Evolutionary conservation across 2,888 invertebrate genomes (phyloP).

Genomic region (Ennomos quercinarius): DNA sequence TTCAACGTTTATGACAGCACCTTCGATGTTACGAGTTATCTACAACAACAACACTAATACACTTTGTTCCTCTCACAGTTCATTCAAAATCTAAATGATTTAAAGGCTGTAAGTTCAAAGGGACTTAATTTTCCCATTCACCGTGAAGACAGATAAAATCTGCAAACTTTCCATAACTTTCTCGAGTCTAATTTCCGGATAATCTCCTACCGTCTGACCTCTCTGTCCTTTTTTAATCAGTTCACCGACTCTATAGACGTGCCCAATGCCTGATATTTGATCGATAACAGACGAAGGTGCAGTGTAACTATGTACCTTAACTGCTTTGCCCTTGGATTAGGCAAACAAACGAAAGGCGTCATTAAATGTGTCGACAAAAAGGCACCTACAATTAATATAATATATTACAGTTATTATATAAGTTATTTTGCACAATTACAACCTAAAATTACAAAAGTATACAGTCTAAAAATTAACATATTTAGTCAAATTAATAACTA

Average conservation of each 20-base stretch:
- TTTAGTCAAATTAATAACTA: too few species aligned
- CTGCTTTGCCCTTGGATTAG: constrained; percentile 6
- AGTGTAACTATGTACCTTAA: constrained; percentile 8
- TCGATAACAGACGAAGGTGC: constrained; percentile 10
- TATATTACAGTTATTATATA: constrained; percentile 23
- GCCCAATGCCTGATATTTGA: constrained; percentile 1
- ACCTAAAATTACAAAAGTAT: too few species aligned
- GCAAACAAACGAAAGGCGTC: background rate
- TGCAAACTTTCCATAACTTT: constrained; percentile 18
- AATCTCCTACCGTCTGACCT: constrained; percentile 20
- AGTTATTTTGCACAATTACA: too few species aligned
- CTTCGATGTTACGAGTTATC: too few species aligned
- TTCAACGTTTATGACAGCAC: too few species aligned
- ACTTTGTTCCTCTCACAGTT: too few species aligned
- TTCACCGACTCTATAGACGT: constrained; percentile 12
- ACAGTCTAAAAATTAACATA: too few species aligned
- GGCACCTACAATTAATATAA: background rate
- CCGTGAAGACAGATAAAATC: constrained; percentile 7
- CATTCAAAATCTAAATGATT: too few species aligned
- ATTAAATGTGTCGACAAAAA: too few species aligned
- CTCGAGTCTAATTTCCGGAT: constrained; percentile 20
- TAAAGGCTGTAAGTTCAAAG: background rate
- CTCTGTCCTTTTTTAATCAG: constrained; percentile 19
- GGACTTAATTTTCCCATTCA: background rate
- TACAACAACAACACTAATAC: too few species aligned